These are phyloP conservation scores for Corynorhinus townsendii DNA, from an alignment of 2,113 vertebrate species.

Conservation along the genomic window DNA sequence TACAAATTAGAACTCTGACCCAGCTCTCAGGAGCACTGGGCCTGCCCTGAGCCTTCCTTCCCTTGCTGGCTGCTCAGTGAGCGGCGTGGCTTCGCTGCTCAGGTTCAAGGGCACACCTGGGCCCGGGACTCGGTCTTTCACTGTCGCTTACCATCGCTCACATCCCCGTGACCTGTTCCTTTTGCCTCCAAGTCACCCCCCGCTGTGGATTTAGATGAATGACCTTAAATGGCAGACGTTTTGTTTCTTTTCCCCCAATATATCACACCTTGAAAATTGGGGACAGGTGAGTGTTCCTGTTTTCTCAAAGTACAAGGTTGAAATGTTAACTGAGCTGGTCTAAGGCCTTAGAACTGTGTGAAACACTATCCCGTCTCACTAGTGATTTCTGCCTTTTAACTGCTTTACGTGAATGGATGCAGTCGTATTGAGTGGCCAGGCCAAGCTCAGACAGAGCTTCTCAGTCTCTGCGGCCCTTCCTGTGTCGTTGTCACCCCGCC, in stretches of 20 bases:
- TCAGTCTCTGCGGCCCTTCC: neutral
- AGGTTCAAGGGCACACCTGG: no score
- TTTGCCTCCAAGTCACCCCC: neutral
- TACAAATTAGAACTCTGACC: neutral
- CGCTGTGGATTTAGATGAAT: neutral
- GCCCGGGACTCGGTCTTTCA: rapidly evolving
- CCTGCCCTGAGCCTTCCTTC: neutral
- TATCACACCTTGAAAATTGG: neutral
- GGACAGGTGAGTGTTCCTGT: neutral
- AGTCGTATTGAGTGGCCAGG: neutral
- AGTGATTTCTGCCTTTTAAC: neutral
- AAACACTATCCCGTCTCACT: neutral
- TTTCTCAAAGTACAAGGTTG: neutral
- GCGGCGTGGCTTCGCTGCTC: neutral
- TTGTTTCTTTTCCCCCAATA: neutral
- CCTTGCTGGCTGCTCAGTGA: no score
- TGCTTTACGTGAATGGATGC: neutral
- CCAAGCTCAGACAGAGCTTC: neutral
- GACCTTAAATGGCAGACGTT: neutral
- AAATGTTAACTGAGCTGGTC: neutral
- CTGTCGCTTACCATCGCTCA: neutral
- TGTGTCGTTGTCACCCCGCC: no score
- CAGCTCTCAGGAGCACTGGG: neutral
- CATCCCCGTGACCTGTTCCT: neutral
- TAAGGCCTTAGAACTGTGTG: neutral